Evolutionary conservation across 2,797 vertebrate species (phyloP).

Genomic region (Typhlichthys eigenmanni): DNA sequence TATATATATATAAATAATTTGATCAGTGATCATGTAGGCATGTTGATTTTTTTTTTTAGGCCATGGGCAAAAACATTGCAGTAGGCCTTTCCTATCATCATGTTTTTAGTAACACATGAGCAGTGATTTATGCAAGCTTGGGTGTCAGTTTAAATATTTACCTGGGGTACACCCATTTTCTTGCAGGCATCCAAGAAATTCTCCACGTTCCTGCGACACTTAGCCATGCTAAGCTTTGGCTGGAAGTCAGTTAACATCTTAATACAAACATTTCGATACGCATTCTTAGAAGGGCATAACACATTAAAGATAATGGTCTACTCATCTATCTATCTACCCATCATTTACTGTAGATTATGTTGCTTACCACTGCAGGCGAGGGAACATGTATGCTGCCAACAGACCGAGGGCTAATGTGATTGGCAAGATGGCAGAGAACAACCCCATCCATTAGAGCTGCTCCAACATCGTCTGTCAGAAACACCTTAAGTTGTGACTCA

Average conservation of each 20-base stretch:
- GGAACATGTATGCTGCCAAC: constrained; percentile 98
- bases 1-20: no score
- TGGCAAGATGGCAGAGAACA: constrained; percentile 96
- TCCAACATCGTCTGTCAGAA: constrained; percentile 95
- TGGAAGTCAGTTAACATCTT: constrained; percentile 61
- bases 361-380: constrained; percentile 94
- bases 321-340: neutral
- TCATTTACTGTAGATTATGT: no score
- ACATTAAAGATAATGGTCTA: neutral
- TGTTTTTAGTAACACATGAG: no score
- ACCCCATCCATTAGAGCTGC: constrained; percentile 97
- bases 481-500: constrained; percentile 91
- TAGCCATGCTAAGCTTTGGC: constrained; percentile 99
- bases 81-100: no score
- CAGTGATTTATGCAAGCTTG: neutral
- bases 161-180: constrained; percentile 96
- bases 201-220: constrained; percentile 97
- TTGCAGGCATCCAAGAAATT: constrained; percentile 98
- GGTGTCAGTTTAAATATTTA: constrained; percentile 55
- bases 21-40: no score
- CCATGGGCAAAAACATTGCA: no score
- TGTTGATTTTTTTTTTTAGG: no score
- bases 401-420: constrained; percentile 96
- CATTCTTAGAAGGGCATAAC: no score
- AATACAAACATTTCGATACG: no score